These are phyloP conservation scores for Cartodere bifasciata DNA, from an alignment of 2,888 invertebrate species.

Conservation along the genomic window DNA sequence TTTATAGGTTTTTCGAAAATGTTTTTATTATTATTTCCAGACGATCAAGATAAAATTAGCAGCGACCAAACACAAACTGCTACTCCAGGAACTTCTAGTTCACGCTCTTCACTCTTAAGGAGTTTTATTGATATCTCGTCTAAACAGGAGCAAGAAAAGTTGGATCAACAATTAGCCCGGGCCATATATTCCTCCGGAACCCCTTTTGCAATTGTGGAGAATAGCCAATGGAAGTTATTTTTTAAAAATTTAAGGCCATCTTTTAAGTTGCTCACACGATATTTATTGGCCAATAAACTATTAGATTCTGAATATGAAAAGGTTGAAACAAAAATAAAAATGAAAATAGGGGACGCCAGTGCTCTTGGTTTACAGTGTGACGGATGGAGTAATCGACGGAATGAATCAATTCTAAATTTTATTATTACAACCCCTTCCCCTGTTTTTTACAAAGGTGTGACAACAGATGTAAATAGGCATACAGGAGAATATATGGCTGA, in stretches of 20 bases:
- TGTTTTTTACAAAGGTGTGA: constrained; percentile 17
- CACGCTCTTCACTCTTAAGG: too few species aligned
- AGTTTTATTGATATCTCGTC: too few species aligned
- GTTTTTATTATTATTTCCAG: too few species aligned
- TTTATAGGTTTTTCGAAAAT: too few species aligned
- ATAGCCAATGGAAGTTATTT: neutral
- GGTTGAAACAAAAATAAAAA: neutral
- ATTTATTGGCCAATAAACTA: neutral
- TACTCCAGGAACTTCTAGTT: too few species aligned
- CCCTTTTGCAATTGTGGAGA: neutral
- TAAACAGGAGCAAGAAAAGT: too few species aligned
- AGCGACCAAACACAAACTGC: too few species aligned
- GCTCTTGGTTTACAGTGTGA: constrained; percentile 5
- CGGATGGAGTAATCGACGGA: constrained; percentile 14
- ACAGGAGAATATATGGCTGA: constrained; percentile 17
- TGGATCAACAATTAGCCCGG: neutral
- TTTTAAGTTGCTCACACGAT: neutral
- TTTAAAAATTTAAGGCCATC: neutral
- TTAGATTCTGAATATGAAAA: neutral
- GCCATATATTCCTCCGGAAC: constrained; percentile 1
- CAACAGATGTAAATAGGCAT: constrained; percentile 16
- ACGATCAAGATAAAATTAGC: too few species aligned
- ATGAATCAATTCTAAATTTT: constrained; percentile 21
- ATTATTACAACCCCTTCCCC: constrained; percentile 20
- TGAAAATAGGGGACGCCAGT: neutral